Evolutionary conservation across 2,888 invertebrate genomes (phyloP), one percentile per base, ranked within the genome.

Genomic region (Brachypterus glaber): DNA sequence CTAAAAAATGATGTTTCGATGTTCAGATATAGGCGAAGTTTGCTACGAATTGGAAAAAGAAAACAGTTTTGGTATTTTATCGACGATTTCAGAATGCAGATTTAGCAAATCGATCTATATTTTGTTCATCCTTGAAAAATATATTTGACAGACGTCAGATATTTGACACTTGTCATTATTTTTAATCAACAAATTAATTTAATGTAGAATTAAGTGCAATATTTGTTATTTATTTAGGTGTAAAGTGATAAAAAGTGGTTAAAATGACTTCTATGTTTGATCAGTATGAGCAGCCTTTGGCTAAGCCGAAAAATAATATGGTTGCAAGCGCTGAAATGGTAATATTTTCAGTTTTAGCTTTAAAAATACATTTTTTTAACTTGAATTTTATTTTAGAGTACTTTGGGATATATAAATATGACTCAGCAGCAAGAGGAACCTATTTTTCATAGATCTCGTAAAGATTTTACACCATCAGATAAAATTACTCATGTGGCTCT

Each of bases 371-470:
- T 36, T 13, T 32, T n/a, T n/a, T n/a, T n/a, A n/a, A 27, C 5
- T 27, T 27, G 12, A 11, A 27, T 27, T 13, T 4, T 12, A 35
- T 49, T 48, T 37, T 47, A 60, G 60, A 68, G 64, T 46, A 67
- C 69, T 3, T 58, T 71, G 40, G 72, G 73, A 12, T 73, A 71
- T 47, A 72, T 75, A 26, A 70, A 73, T 51, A 72, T 74, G 69
- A 70, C 69, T 40, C 57, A 79, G 13, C 77, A 79, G 52, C 80
- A 83, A 52, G 87, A 87, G 47, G 72, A 76, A 12, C 88, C 90
- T 5, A 90, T 93, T 62, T 92, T 93, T 63, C 80, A 77, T 18
- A 91, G 86, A 62, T 79, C 84, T 47, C 82, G 80, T 63, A 83
- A 88, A 65, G 80, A 81, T 52, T 79, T 88, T 47, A 77, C 79